Conservation (phyloP, 2,113 vertebrate genomes). For the Indri indri region DNA sequence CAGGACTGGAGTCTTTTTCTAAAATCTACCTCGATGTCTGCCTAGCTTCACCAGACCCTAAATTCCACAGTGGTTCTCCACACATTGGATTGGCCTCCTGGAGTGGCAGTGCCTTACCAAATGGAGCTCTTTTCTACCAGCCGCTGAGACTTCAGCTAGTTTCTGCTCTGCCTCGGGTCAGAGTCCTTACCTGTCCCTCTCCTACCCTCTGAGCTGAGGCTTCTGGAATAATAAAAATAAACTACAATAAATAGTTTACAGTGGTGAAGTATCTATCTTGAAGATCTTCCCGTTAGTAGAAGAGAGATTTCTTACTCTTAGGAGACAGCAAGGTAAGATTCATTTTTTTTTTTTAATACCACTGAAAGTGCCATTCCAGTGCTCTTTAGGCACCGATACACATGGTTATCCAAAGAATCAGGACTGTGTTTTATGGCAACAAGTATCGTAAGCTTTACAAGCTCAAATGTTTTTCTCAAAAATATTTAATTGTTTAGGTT, state of each 20-base stretch:
- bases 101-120: background rate
- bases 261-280: background rate
- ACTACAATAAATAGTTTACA: background rate
- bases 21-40: background rate
- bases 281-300: background rate
- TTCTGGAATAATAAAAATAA: background rate
- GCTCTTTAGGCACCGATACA: background rate
- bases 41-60: background rate
- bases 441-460: background rate
- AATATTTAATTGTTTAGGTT: background rate
- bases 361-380: background rate
- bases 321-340: background rate
- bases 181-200: background rate
- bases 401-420: background rate
- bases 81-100: background rate
- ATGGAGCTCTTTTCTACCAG: background rate
- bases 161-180: background rate
- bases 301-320: constrained; percentile 4
- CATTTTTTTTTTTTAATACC: background rate
- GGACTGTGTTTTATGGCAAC: background rate
- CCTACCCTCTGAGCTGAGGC: background rate
- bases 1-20: background rate
- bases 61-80: background rate
- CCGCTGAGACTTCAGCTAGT: background rate
- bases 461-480: background rate